Evolutionary conservation across 2,797 vertebrate genomes (phyloP).

Genomic region (Onychomys leucogaster): DNA sequence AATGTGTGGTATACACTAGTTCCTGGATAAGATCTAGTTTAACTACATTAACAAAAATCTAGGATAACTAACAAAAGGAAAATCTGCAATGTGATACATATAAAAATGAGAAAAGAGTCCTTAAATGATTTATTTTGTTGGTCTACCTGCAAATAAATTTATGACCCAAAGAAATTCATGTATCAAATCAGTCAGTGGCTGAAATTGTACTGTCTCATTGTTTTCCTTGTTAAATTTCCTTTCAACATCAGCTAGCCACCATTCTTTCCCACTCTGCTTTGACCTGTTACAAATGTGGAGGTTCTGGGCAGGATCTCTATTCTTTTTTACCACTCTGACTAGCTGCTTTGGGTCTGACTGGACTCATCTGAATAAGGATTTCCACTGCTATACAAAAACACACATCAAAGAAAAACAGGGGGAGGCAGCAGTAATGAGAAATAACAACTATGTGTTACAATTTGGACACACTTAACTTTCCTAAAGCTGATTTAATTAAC

Average conservation of each 20-base stretch:
- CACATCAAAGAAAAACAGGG: background rate
- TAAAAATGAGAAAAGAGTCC: background rate
- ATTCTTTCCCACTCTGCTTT: slow-evolving; percentile 53
- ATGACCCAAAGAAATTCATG: slow-evolving; percentile 64
- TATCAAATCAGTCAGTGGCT: slow-evolving; percentile 24
- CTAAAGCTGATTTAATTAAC: slow-evolving; percentile 53
- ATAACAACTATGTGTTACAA: slow-evolving; percentile 25
- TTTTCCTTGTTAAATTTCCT: slow-evolving; percentile 65
- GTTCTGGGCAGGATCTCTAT: slow-evolving; percentile 30
- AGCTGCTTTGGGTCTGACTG: slow-evolving; percentile 53
- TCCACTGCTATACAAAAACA: slow-evolving; percentile 58
- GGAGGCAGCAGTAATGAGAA: background rate
- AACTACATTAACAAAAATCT: slow-evolving; percentile 54
- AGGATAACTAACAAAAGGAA: slow-evolving; percentile 58
- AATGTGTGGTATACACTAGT: background rate
- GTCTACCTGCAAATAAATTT: slow-evolving; percentile 39
- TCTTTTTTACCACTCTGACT: slow-evolving; percentile 8
- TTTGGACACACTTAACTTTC: slow-evolving; percentile 36
- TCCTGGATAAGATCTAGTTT: slow-evolving; percentile 28
- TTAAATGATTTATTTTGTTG: slow-evolving; percentile 45
- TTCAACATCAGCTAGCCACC: slow-evolving; percentile 30
- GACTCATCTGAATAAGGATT: slow-evolving; percentile 50
- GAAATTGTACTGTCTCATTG: slow-evolving; percentile 42
- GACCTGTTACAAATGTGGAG: slow-evolving; percentile 50
- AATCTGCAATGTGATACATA: background rate